A percentile compares a stretch with the other conserved stretches of the same genome.
Evolutionary conservation across 1,140 invertebrate species (phyloP).

Genomic region (Nebria ingens): DNA sequence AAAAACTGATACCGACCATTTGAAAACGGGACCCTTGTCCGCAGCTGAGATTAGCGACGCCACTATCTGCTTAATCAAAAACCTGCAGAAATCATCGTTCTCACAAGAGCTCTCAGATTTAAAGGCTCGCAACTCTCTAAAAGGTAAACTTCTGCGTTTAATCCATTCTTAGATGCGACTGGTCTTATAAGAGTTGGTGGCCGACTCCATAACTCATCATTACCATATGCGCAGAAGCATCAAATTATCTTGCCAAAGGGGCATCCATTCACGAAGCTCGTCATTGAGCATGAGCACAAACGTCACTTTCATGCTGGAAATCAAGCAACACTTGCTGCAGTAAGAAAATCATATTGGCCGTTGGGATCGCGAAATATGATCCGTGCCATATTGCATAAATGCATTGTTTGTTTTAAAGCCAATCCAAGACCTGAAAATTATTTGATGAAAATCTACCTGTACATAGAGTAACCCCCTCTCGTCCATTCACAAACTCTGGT

Average conservation of each 20-base stretch:
- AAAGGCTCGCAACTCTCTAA: not conserved
- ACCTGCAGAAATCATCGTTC: not conserved
- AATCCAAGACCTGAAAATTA: conserved; percentile 14
- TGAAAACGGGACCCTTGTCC: not conserved
- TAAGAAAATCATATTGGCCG: conserved; percentile 25
- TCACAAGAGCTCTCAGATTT: not conserved
- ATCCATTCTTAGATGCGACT: conserved; percentile 28
- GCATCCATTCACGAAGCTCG: not conserved
- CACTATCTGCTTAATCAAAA: not conserved
- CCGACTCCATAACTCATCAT: conserved; percentile 22
- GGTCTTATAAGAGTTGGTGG: conserved; percentile 34
- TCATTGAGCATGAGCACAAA: not conserved
- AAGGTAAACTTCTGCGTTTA: conserved; percentile 11
- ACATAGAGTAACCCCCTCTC: conserved; percentile 21
- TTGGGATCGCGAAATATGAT: conserved; percentile 11
- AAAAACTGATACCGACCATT: not conserved
- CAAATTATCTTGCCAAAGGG: conserved; percentile 18
- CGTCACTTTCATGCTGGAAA: conserved; percentile 25
- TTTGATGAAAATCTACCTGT: conserved; percentile 29
- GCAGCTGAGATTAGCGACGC: not conserved
- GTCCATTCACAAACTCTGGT: conserved; percentile 17
- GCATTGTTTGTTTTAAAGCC: conserved; percentile 21
- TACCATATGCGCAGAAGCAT: conserved; percentile 25
- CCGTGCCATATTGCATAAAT: conserved; percentile 17
- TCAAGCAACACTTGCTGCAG: conserved; percentile 15